These are phyloP conservation scores for Cryptoblepharus egeriae DNA, from an alignment of 2,797 vertebrate genomes.

Conservation along the genomic window DNA sequence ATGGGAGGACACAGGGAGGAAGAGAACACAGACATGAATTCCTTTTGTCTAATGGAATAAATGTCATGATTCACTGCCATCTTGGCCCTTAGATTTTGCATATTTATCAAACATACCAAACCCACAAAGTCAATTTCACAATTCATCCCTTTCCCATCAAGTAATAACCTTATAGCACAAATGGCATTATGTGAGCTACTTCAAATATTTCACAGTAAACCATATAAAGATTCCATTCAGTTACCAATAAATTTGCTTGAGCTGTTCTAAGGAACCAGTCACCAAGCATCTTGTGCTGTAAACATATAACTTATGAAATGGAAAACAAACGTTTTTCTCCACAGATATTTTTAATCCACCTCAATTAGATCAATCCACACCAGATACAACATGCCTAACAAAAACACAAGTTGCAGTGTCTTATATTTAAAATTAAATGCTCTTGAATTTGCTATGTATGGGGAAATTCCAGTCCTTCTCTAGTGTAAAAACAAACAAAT, in stretches of 20 bases:
- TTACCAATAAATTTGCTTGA: background rate
- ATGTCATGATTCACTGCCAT: background rate
- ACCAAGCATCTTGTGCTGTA: background rate
- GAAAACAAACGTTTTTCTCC: background rate
- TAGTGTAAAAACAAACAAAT: background rate
- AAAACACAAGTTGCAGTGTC: background rate
- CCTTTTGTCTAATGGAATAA: too few species aligned
- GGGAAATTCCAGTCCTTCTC: background rate
- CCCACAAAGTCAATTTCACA: background rate
- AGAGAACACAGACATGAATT: background rate
- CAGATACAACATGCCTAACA: background rate
- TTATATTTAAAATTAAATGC: background rate
- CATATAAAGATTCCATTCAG: background rate
- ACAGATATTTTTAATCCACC: background rate
- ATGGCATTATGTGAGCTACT: background rate
- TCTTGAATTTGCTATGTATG: background rate
- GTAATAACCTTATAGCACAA: background rate
- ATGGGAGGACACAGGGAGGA: background rate
- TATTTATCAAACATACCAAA: background rate
- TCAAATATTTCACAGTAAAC: background rate
- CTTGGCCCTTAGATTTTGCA: background rate
- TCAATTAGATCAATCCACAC: background rate
- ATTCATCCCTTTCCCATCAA: background rate
- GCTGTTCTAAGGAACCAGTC: background rate
- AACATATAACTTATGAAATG: constrained; percentile 1